Conservation (phyloP, 2,113 vertebrate species). For the Rhombomys opimus region DNA sequence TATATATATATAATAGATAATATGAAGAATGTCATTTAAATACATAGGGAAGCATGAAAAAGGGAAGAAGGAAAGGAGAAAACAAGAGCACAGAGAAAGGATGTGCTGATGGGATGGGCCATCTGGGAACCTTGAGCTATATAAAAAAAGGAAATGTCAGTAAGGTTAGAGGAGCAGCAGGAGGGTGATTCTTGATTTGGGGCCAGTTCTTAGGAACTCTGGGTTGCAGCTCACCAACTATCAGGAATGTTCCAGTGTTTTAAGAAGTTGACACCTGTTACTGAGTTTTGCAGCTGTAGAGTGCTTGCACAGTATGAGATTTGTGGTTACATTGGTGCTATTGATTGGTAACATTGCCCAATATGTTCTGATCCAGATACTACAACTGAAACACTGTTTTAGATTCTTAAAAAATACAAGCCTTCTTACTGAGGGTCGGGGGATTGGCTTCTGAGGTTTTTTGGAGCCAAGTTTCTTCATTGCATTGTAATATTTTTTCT, state of each 20-base stretch:
- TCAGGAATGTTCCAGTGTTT: background rate
- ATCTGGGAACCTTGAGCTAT: background rate
- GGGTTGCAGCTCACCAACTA: background rate
- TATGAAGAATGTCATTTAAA: background rate
- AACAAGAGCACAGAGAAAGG: background rate
- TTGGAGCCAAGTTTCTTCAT: slow-evolving; percentile 93
- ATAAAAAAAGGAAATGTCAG: background rate
- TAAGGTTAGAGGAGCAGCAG: background rate
- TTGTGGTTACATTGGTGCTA: background rate
- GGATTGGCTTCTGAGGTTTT: slow-evolving; percentile 92
- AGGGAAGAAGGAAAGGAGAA: background rate
- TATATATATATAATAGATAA: background rate
- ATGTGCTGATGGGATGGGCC: too few relatives aligned
- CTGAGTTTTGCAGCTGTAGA: background rate
- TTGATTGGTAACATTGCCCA: background rate
- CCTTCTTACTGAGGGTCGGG: slow-evolving; percentile 88
- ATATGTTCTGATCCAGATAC: background rate
- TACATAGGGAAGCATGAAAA: background rate
- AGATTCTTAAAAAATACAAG: slow-evolving; percentile 62
- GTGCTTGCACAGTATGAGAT: background rate
- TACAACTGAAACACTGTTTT: background rate
- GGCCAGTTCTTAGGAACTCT: background rate
- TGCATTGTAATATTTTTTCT: slow-evolving; percentile 93
- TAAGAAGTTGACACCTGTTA: background rate
- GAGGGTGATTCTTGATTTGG: background rate